Base-by-base conservation (phyloP, 2,888 invertebrate species). In the Mesopsocus fuscifrons region DNA sequence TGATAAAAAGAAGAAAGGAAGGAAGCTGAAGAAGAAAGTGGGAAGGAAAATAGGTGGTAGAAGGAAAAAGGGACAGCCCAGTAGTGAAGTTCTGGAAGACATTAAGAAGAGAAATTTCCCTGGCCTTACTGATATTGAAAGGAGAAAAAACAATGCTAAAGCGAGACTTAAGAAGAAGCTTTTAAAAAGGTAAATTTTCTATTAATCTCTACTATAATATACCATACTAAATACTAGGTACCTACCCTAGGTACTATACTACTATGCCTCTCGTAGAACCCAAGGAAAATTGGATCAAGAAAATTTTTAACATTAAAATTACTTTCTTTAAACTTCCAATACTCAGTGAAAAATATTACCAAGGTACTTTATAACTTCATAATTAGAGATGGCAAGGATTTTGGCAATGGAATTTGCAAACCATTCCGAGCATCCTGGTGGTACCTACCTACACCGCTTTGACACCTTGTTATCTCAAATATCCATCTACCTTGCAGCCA, bases 111-210 rank as follows among this genome's bases (percentile, higher is more conserved):
- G 52, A 41, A 51, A 52, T 34, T 53, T 59, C 47, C 59, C 63
- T 5, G 59, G 60, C 15, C 52, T 69, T 34, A 66, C 65, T 3
- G 62, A 68, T 49, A 53, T 68, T 2, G 60, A 59, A 21, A 57
- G 57, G 41, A 52, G 53, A 26, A 49, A 58, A 44, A 57, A 63
- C 34, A 65, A 62, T 2, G 46, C 61, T 3, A 53, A 62, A 22
- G 57, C 54, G 23, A 54, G 69, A 44, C 50, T 70, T 38, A 60
- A 64, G 45, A 62, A 61, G 43, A 68, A 63, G 51, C 54, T 70
- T 13, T 62, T 69, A 42, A 65, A 63, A 49, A 63, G 56, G 64
- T 65, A 54, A 53, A 57, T 50, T 34, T 30, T 35, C 43, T 23
- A 42, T 16, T n/a, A n/a, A n/a, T n/a, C n/a, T n/a, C n/a, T n/a